phyloP scores from a whole-genome alignment of 1,140 invertebrate genomes.

The Drosophila ogumai region DNA sequence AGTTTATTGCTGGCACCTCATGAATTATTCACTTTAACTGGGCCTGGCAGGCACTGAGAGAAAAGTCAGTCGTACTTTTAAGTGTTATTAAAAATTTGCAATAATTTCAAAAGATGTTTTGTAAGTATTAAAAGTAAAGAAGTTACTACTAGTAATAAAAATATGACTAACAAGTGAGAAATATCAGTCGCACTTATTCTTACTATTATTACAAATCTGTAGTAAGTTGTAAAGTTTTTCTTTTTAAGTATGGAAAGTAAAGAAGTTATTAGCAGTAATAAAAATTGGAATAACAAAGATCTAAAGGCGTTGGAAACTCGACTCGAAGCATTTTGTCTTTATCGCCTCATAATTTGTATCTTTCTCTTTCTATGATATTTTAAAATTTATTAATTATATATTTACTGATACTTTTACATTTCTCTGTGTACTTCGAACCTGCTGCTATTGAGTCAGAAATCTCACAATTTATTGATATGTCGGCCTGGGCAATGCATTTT shows the following conservation, averaged over 20 bases:
- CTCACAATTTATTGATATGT: constrained; percentile 57
- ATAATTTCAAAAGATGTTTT: background rate
- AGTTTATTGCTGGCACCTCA: constrained; percentile 33
- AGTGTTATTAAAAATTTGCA: too few species aligned
- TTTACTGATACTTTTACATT: background rate
- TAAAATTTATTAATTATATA: too few species aligned
- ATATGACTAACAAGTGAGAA: background rate
- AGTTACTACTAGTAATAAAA: background rate
- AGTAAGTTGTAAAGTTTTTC: too few species aligned
- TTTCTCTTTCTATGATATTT: too few species aligned
- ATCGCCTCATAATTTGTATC: too few species aligned
- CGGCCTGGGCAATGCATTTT: constrained; percentile 29
- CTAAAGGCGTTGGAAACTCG: too few species aligned
- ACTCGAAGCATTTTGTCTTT: too few species aligned
- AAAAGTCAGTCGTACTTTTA: background rate
- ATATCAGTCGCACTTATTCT: too few species aligned
- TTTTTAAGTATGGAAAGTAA: too few species aligned
- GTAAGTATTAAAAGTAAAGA: too few species aligned
- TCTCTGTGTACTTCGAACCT: background rate
- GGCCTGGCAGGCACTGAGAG: constrained; percentile 13
- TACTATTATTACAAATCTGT: too few species aligned
- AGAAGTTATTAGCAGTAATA: background rate
- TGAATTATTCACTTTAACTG: constrained; percentile 53
- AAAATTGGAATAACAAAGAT: background rate
- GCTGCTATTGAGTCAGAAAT: constrained; percentile 1